A percentile compares a stretch with the other conserved stretches of the same genome.
These are phyloP conservation scores for Gobio gobio DNA, from an alignment of 2,113 vertebrate species.

Conservation along the genomic window DNA sequence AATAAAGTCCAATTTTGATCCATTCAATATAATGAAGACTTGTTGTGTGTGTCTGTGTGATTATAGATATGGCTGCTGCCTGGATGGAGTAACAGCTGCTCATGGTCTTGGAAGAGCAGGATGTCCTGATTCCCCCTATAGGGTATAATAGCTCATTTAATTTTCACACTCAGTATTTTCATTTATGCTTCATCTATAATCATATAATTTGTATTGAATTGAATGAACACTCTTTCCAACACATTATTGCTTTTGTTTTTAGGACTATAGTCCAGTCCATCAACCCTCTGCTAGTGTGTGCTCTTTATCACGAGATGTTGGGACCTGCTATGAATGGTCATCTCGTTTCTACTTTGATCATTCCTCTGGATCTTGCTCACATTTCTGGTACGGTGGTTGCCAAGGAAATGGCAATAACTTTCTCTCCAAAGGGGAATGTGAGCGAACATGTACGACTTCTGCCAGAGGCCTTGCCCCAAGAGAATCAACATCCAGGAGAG, in stretches of 20 bases:
- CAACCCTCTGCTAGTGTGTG: constrained; percentile 70
- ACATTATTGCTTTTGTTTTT: constrained; percentile 7
- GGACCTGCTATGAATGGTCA: constrained; percentile 84
- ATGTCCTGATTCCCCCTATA: constrained; percentile 71
- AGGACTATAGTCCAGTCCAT: constrained; percentile 58
- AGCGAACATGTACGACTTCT: constrained; percentile 70
- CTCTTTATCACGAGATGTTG: constrained; percentile 80
- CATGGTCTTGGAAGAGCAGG: constrained; percentile 79
- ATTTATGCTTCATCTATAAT: neutral
- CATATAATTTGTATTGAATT: neutral
- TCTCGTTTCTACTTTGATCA: constrained; percentile 84
- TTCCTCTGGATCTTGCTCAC: constrained; percentile 78
- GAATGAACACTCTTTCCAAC: neutral
- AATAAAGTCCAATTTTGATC: neutral
- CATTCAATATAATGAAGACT: neutral
- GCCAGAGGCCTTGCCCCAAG: constrained; percentile 32
- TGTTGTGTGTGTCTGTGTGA: neutral
- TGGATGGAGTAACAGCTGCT: constrained; percentile 83
- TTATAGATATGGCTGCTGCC: constrained; percentile 88
- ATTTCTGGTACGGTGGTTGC: constrained; percentile 92
- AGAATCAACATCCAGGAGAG: constrained; percentile 33
- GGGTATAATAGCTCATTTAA: neutral
- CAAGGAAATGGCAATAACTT: constrained; percentile 91
- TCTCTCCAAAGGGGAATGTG: constrained; percentile 80
- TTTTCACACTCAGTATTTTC: neutral